Percentiles rank a stretch among this genome's conserved stretches.
These are phyloP conservation scores for Camponotus floridanus DNA, from an alignment of 1,140 invertebrate species.

Conservation along the genomic window DNA sequence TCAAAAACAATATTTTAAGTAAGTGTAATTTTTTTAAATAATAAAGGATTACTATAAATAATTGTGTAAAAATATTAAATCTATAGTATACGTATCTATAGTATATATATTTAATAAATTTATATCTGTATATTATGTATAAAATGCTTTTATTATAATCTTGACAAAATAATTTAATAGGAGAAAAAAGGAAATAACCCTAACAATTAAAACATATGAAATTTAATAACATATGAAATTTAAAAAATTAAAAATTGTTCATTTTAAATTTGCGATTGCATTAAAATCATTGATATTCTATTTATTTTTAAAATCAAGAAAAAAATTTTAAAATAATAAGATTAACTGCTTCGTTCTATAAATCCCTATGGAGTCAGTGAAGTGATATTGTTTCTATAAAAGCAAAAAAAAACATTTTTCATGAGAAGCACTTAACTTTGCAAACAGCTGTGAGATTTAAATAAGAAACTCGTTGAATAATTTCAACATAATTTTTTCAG, in stretches of 20 bases:
- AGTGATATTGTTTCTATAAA: slow-evolving; percentile 37
- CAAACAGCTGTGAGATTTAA: background rate
- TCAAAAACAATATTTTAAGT: background rate
- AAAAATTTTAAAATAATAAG: background rate
- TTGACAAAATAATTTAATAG: too few relatives aligned
- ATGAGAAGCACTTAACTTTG: slow-evolving; percentile 18
- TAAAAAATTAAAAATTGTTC: background rate
- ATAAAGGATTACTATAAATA: background rate
- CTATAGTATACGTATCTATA: too few relatives aligned
- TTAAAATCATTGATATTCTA: slow-evolving; percentile 1
- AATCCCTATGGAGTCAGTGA: background rate
- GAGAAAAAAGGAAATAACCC: too few relatives aligned
- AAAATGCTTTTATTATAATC: too few relatives aligned
- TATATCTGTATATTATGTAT: too few relatives aligned
- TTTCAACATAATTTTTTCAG: background rate
- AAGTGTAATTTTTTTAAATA: background rate
- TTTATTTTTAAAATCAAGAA: background rate
- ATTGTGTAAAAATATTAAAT: background rate
- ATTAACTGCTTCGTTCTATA: slow-evolving; percentile 15
- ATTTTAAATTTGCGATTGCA: background rate
- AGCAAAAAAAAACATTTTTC: background rate
- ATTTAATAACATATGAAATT: background rate
- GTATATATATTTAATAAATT: too few relatives aligned
- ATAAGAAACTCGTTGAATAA: slow-evolving; percentile 27
- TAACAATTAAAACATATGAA: background rate